Conservation (phyloP, 2,888 invertebrate species). For the Drosophila putrida region DNA sequence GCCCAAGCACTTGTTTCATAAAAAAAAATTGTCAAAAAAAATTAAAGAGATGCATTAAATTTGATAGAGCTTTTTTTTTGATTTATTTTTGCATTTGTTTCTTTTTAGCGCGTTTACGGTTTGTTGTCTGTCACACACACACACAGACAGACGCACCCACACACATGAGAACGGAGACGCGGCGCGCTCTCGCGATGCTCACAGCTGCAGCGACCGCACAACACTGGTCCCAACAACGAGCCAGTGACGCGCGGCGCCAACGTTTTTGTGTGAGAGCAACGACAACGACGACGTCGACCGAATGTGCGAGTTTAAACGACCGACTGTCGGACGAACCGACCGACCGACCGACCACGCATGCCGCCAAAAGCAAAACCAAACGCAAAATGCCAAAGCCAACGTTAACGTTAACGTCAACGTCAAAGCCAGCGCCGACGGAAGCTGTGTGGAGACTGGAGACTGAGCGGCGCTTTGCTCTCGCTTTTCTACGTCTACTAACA, state of each 20-base stretch:
- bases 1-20: slow-evolving; percentile 42
- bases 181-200: slow-evolving; percentile 69
- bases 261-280: slow-evolving; percentile 49
- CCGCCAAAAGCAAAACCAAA: slow-evolving; percentile 41
- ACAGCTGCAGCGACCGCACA: slow-evolving; percentile 76
- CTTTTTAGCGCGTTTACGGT: slow-evolving; percentile 44
- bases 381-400: slow-evolving; percentile 24
- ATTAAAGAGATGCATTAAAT: slow-evolving; percentile 23
- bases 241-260: slow-evolving; percentile 59
- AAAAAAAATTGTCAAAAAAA: slow-evolving; percentile 52
- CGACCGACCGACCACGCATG: slow-evolving; percentile 49
- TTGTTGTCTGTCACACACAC: slow-evolving; percentile 53
- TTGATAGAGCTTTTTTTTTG: slow-evolving; percentile 21
- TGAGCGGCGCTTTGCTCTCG: slow-evolving; percentile 55
- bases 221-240: slow-evolving; percentile 58
- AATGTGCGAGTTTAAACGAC: slow-evolving; percentile 18
- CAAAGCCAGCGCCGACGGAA: slow-evolving; percentile 60
- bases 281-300: slow-evolving; percentile 14
- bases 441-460: slow-evolving; percentile 67
- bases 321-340: slow-evolving; percentile 14
- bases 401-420: slow-evolving; percentile 29
- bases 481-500: slow-evolving; percentile 18
- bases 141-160: slow-evolving; percentile 23
- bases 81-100: slow-evolving; percentile 28
- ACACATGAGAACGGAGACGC: slow-evolving; percentile 46